Evolutionary conservation across 2,113 vertebrate genomes (phyloP), one percentile per base, ranked within the genome.

Genomic region (Vidua chalybeata): DNA sequence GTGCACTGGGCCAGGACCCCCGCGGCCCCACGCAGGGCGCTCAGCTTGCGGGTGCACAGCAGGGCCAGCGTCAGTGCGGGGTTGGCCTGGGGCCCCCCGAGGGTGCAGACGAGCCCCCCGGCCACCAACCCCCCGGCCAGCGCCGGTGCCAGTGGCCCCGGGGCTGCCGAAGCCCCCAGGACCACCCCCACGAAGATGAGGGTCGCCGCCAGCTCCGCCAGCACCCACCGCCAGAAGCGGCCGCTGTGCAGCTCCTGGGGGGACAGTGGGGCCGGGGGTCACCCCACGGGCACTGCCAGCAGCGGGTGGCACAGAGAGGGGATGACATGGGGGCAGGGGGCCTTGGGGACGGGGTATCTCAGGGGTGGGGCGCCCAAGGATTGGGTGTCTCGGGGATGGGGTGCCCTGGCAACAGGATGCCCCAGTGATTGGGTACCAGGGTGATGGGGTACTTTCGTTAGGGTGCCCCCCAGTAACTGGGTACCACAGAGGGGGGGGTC

Each of bases 1-100:
- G 98, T 24, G 92, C 98, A 98, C 93, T 99, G 98, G 9, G 98
- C 98, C 67, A 97, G 54, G 13, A 99, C 56, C 41, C 95, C 98
- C 52, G 93, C 66, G 2, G 97, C 43, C 10, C 96, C 98, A 9
- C 94, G 96, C 71, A 98, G 95, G 23, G 93, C 71, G 6, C 98
- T 98, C 87, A 99, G 84, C 73, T 96, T 98, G 78, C 97, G 98
- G 54, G 98, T 98, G 91, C 97, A 98, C 92, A 99, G 87, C 63
- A 99, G 95, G 11, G 98, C 97, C 94, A 98, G 90, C 41, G 98
- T 99, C 69, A 99, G 93, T 0, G 98, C 98, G 1, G 98, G 98
- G 96, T 99, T 99, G 93, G 98, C 97, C 97, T 99, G 98, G 18
- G 98, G 97, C 0, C 97, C 97, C 92, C 98, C 97, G 69, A 98